Conservation (phyloP, 1,140 invertebrate genomes). For the Adoxophyes honmai region DNA sequence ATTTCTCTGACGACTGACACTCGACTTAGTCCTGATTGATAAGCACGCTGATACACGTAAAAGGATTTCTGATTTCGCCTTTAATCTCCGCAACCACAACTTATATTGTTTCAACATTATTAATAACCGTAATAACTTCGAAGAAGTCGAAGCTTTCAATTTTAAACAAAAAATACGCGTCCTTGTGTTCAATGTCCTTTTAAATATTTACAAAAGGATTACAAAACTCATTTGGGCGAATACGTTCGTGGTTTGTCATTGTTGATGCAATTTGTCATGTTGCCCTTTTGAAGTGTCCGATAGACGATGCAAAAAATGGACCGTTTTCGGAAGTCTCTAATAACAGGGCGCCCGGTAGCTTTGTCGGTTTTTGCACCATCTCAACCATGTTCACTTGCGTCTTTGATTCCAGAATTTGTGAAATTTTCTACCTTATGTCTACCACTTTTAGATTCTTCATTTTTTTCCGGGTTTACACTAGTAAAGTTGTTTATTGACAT, state of each 20-base stretch:
- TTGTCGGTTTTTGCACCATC: slow-evolving; percentile 41
- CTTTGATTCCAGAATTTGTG: neutral
- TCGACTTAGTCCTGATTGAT: slow-evolving; percentile 38
- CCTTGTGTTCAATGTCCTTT: neutral
- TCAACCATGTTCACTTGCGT: neutral
- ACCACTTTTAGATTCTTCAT: neutral
- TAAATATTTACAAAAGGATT: slow-evolving; percentile 26
- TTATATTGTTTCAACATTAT: slow-evolving; percentile 3
- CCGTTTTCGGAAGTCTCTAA: slow-evolving; percentile 69
- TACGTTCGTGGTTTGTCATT: slow-evolving; percentile 21
- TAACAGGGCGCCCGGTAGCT: slow-evolving; percentile 70
- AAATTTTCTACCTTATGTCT: neutral
- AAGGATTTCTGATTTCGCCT: slow-evolving; percentile 28
- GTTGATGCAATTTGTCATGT: slow-evolving; percentile 69
- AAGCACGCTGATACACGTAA: slow-evolving; percentile 35
- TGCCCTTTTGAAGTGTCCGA: slow-evolving; percentile 57
- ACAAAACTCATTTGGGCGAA: slow-evolving; percentile 30
- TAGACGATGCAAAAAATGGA: slow-evolving; percentile 57
- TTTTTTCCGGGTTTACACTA: neutral
- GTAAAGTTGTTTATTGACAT: neutral
- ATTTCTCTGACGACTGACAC: slow-evolving; percentile 49
- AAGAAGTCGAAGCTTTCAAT: no score
- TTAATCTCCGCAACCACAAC: slow-evolving; percentile 13
- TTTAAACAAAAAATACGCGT: neutral
- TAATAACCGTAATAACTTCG: slow-evolving; percentile 6